These are phyloP conservation scores for Eurytoma adleriae DNA, from an alignment of 2,888 invertebrate species.

Conservation along the genomic window DNA sequence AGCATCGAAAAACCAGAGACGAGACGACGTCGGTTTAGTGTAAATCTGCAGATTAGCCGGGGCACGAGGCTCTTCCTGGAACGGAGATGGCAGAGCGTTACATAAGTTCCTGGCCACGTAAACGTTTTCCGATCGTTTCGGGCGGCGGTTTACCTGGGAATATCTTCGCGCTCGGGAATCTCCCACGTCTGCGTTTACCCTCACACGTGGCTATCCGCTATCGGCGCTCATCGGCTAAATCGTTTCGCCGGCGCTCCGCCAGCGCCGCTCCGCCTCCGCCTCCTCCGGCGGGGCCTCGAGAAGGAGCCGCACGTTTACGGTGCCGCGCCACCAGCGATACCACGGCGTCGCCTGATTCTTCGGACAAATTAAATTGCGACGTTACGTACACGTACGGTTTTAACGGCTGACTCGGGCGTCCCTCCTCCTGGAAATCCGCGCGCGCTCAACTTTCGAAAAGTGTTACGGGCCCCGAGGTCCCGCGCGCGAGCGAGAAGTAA, in stretches of 20 bases:
- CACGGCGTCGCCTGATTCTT: slow-evolving; percentile 82
- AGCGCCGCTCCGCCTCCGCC: neutral
- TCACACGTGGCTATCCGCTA: slow-evolving; percentile 5
- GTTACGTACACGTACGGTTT: no score
- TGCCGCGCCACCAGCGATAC: slow-evolving; percentile 83
- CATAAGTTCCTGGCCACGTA: neutral
- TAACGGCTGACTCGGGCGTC: no score
- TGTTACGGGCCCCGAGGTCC: neutral
- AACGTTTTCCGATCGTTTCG: slow-evolving; percentile 43
- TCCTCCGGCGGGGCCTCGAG: slow-evolving; percentile 77
- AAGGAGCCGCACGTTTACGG: slow-evolving; percentile 81
- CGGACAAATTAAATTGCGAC: slow-evolving; percentile 40
- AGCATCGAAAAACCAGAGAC: no score
- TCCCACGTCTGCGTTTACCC: neutral
- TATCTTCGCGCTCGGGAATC: slow-evolving; percentile 8
- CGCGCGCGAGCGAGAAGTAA: slow-evolving; percentile 8
- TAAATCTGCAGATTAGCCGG: no score
- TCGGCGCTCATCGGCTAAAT: slow-evolving; percentile 37
- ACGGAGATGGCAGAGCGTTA: no score
- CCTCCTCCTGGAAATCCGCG: no score
- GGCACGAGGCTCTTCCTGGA: no score
- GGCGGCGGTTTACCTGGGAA: slow-evolving; percentile 34
- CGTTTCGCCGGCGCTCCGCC: slow-evolving; percentile 7
- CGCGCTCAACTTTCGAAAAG: no score
- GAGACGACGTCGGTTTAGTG: no score